Evolutionary conservation across 2,888 invertebrate species (phyloP), one percentile per base, ranked within the genome.

Genomic region (Linyphia triangularis): DNA sequence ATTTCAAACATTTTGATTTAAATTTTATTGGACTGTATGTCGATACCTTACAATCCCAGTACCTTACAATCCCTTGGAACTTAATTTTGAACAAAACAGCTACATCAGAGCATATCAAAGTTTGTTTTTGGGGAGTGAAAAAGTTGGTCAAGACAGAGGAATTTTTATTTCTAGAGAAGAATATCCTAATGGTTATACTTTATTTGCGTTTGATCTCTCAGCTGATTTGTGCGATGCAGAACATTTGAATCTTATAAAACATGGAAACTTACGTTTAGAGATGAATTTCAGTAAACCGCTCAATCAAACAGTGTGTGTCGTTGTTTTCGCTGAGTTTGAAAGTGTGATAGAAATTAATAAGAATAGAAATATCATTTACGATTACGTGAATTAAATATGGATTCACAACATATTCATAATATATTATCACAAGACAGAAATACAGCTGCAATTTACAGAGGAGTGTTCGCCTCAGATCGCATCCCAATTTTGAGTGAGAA

Each of bases 31-130:
- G 33, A 30, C 4, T 79, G 0, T 79, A 65, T n/a, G 73, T 79
- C 3, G 79, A 73, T 59, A 67, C 65, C 1, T 79, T 73, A n/a
- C n/a, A n/a, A n/a, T n/a, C n/a, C 81, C 65, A 3, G 19, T 57
- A 1, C 79, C 79, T 43, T 26, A 63, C 37, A 51, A 43, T n/a
- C 86, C 79, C 0, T 5, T 86, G 13, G 73, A 86, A 26, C 9
- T 67, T 4, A 26, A 86, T 63, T 86, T 79, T 57, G 26, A 61
- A 2, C 4, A 65, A 26, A 72, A 79, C 33, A 51, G 26, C 26
- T 86, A 65, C 3, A 81, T 78, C 2, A 85, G 90, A 30, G 90
- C 91, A 0, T 92, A 92, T 75, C 91, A 75, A n/a, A 75, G 59
- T 59, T 33, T 75, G 3, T 59, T 59, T 22, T 33, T 6, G 6